Evolutionary conservation across 2,888 invertebrate genomes (phyloP), one percentile per base, ranked within the genome.

Genomic region (Marasmarcha lunaedactyla): DNA sequence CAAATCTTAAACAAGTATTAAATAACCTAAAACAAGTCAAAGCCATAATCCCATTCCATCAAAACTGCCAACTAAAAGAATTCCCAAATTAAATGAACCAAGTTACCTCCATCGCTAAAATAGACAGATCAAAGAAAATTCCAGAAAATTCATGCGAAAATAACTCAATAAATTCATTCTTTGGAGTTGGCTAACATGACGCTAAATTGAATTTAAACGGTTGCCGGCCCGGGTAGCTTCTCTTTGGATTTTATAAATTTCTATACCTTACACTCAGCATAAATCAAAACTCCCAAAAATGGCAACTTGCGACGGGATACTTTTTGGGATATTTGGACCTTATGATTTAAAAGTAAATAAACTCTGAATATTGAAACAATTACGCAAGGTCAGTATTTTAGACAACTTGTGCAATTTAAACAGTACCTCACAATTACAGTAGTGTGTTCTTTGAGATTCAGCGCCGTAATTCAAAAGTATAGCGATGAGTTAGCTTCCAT

Each of bases 171-270:
- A 71, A 68, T 63, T 66, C 59, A 57, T 56, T 62, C 67, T 63
- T 63, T 55, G 58, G 62, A 50, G 56, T 49, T 54, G 46, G 47
- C 57, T 55, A 63, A 64, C 59, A 54, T 58, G 55, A 65, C 72
- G 70, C 59, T 51, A 77, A 79, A 81, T 81, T 66, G 71, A 71
- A 74, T 78, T 61, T 54, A 45, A 54, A 62, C 66, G 70, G 55
- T 59, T 56, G 51, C 45, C 56, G 63, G 57, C 58, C 49, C 50
- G 40, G 43, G 43, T 49, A 48, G 48, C 48, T 50, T 54, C 58
- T 62, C 64, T 66, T 71, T 71, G 58, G 67, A 68, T 57, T 54
- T 62, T 56, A 55, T 50, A 55, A 66, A 71, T 70, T 66, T 70
- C 63, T 64, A 71, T 71, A 70, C 66, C 55, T 62, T 56, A 54